These are phyloP conservation scores for Mnemiopsis leidyi DNA, from an alignment of 37 sponge, comb jelly and placozoan genomes.

Conservation along the genomic window DNA sequence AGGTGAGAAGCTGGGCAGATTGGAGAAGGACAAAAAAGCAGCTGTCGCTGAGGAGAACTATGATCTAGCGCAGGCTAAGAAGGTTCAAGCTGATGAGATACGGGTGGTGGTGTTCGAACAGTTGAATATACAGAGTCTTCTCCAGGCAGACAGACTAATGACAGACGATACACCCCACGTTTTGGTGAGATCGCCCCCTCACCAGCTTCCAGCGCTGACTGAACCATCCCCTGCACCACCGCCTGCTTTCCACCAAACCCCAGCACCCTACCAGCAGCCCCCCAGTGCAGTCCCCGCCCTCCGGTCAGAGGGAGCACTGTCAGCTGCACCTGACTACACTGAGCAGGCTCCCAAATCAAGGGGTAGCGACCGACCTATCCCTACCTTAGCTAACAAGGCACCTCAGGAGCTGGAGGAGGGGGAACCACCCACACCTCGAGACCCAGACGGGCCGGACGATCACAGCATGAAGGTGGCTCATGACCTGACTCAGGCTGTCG, in stretches of 20 bases:
- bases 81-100: slow-evolving; percentile 65
- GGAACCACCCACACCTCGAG: slow-evolving; percentile 36
- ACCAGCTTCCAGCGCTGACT: neutral
- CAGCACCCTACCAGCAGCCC: neutral
- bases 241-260: neutral
- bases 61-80: slow-evolving; percentile 76
- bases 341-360: neutral
- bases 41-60: slow-evolving; percentile 87
- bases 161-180: slow-evolving; percentile 26
- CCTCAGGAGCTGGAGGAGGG: slow-evolving; percentile 41
- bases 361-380: slow-evolving; percentile 69
- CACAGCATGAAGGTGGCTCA: slow-evolving; percentile 27
- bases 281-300: neutral
- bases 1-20: slow-evolving; percentile 76
- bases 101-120: slow-evolving; percentile 39
- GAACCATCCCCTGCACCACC: neutral
- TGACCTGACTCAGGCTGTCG: slow-evolving; percentile 20
- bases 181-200: slow-evolving; percentile 17
- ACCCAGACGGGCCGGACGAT: neutral
- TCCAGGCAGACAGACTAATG: neutral
- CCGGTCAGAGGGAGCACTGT: neutral
- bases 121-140: slow-evolving; percentile 12
- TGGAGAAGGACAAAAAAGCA: slow-evolving; percentile 78
- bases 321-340: neutral
- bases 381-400: slow-evolving; percentile 66